Percentiles rank a stretch among this genome's conserved stretches.
Evolutionary conservation across 2,113 vertebrate species (phyloP).

Genomic region (Corythaixoides concolor): DNA sequence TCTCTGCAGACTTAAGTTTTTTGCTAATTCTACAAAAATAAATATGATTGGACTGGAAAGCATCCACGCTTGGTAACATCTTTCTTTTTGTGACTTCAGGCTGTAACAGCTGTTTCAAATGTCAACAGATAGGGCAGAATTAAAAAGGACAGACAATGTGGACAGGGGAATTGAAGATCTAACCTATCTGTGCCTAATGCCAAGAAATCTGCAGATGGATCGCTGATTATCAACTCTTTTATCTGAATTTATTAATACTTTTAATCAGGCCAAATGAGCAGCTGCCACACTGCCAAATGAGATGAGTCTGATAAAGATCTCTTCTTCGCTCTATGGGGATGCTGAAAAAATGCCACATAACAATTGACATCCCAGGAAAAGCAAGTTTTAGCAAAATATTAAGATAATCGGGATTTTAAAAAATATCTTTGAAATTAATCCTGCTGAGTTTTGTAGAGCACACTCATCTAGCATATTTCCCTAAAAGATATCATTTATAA

Average conservation of each 20-base stretch:
- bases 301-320: not conserved
- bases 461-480: not conserved
- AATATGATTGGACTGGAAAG: conserved; percentile 19
- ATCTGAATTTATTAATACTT: conserved; percentile 27
- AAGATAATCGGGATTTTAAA: not conserved
- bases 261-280: not conserved
- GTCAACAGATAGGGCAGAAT: conserved; percentile 51
- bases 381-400: not conserved
- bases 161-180: conserved; percentile 32
- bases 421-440: not conserved
- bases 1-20: not conserved
- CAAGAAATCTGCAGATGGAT: conserved; percentile 30
- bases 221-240: conserved; percentile 30
- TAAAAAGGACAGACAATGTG: conserved; percentile 23
- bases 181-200: not conserved
- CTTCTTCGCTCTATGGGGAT: not conserved
- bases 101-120: conserved; percentile 59
- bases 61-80: conserved; percentile 8
- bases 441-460: not conserved
- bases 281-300: not conserved
- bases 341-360: not conserved
- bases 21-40: conserved; percentile 9
- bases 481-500: not conserved
- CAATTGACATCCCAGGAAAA: not conserved
- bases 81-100: conserved; percentile 15